These are phyloP conservation scores for Acanthiza pusilla DNA, from an alignment of 2,797 vertebrate genomes.

Conservation along the genomic window DNA sequence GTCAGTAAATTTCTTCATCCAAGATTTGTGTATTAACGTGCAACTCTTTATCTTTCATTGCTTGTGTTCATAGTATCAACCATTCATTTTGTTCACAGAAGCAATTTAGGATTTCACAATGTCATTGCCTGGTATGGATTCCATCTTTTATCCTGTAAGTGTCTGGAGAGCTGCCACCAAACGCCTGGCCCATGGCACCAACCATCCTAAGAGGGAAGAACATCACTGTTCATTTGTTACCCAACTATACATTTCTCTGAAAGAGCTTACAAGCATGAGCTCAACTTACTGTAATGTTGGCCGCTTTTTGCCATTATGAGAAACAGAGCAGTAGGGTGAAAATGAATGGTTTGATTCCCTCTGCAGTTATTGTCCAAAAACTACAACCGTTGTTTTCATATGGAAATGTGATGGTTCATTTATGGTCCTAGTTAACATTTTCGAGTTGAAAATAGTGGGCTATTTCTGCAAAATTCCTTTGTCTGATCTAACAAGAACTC, in stretches of 20 bases:
- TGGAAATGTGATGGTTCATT: background rate
- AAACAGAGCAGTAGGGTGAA: background rate
- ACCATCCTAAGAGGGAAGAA: background rate
- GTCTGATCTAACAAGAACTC: background rate
- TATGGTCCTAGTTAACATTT: background rate
- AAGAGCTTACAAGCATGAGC: background rate
- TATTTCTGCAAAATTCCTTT: background rate
- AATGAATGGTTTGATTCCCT: background rate
- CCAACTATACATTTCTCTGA: background rate
- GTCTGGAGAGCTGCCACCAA: background rate
- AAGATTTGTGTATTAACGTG: background rate
- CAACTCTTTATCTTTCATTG: background rate
- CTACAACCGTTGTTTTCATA: background rate
- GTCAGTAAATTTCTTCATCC: background rate
- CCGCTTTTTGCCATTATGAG: background rate
- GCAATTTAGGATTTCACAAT: background rate
- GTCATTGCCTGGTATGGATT: background rate
- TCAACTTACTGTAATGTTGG: background rate
- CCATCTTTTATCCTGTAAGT: background rate
- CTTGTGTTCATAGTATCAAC: background rate
- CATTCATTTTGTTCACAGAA: background rate
- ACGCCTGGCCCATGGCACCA: background rate
- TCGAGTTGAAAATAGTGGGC: background rate
- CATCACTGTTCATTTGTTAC: background rate
- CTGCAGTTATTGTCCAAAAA: background rate